phyloP scores from a whole-genome alignment of 2,888 invertebrate genomes.

The Acrobasis repandana region DNA sequence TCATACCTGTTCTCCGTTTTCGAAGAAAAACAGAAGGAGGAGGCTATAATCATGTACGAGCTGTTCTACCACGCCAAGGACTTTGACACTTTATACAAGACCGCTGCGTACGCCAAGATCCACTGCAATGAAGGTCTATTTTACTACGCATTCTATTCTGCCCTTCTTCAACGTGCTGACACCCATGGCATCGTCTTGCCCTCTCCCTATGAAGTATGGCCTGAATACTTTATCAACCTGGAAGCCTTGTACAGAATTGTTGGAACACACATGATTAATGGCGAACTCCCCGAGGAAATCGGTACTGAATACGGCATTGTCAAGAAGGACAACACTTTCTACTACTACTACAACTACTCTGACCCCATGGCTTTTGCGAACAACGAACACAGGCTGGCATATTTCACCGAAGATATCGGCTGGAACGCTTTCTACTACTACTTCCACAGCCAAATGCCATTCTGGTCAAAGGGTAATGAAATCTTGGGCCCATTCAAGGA shows the following conservation, averaged over 20 bases:
- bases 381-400: slow-evolving; percentile 83
- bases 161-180: slow-evolving; percentile 83
- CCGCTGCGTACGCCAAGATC: slow-evolving; percentile 81
- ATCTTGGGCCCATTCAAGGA: slow-evolving; percentile 71
- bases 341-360: slow-evolving; percentile 84
- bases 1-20: slow-evolving; percentile 79
- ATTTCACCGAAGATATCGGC: slow-evolving; percentile 88
- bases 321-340: slow-evolving; percentile 63
- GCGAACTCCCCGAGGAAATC: slow-evolving; percentile 49
- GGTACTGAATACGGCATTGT: slow-evolving; percentile 61
- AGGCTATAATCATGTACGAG: slow-evolving; percentile 80
- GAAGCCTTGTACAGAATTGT: slow-evolving; percentile 77
- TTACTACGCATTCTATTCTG: slow-evolving; percentile 84
- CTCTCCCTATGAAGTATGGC: slow-evolving; percentile 86
- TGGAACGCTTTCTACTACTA: slow-evolving; percentile 86
- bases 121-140: slow-evolving; percentile 85
- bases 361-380: slow-evolving; percentile 75
- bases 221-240: slow-evolving; percentile 84
- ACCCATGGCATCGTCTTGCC: slow-evolving; percentile 83
- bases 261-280: slow-evolving; percentile 66
- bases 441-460: slow-evolving; percentile 84
- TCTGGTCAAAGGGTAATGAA: slow-evolving; percentile 83
- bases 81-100: slow-evolving; percentile 83
- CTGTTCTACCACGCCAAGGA: slow-evolving; percentile 84
- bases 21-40: slow-evolving; percentile 66